Evolutionary conservation across 2,113 vertebrate genomes (phyloP).

Genomic region (Athene cunicularia): DNA sequence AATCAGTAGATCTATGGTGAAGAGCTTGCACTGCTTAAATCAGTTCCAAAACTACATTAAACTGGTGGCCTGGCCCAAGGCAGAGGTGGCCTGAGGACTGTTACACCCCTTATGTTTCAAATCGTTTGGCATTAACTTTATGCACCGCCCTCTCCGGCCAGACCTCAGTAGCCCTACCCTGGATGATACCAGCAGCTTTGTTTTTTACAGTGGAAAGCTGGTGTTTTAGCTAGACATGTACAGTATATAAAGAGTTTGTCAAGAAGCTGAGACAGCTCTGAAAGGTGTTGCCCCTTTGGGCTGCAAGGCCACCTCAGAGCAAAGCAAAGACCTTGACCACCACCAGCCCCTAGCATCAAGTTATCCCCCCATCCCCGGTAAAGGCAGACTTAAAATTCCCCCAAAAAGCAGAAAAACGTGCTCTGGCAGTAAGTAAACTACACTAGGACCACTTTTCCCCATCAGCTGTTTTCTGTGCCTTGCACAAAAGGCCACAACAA

Average conservation of each 20-base stretch:
- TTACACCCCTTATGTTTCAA: rapidly evolving
- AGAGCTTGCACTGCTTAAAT: neutral
- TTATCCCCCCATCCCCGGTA: neutral
- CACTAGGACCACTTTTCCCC: constrained; percentile 9
- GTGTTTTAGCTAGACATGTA: neutral
- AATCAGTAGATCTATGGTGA: neutral
- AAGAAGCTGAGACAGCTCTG: neutral
- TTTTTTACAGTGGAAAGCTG: neutral
- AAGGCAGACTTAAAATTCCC: neutral
- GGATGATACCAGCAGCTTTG: neutral
- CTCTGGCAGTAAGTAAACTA: neutral
- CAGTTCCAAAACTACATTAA: neutral
- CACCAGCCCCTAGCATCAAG: neutral
- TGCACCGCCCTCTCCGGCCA: neutral
- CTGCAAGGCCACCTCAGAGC: neutral
- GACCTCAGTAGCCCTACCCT: neutral
- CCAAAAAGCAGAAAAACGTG: neutral
- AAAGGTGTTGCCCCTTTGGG: neutral
- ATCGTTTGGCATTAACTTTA: neutral
- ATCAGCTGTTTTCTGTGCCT: constrained; percentile 63
- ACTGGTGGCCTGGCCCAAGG: neutral
- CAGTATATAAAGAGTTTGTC: neutral
- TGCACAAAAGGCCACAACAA: constrained; percentile 65
- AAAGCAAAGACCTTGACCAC: constrained; percentile 17
- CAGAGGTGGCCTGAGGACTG: neutral